Conservation (phyloP, 2,888 invertebrate species). For the Trichopria drosophilae region DNA sequence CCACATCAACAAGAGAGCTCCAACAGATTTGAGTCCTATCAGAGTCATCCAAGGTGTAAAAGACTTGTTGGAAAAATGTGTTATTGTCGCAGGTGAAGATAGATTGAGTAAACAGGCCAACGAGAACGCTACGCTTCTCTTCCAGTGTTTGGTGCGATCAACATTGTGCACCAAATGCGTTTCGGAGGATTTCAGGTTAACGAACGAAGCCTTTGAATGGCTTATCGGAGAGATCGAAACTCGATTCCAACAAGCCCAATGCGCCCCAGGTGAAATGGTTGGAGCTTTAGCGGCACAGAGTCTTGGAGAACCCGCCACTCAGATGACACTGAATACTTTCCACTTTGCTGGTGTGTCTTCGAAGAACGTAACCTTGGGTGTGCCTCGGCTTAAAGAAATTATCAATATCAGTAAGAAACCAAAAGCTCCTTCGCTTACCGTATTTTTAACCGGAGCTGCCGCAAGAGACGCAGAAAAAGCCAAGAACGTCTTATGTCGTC, state of each 20-base stretch:
- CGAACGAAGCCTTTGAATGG: constrained; percentile 98
- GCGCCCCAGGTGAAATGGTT: constrained; percentile 96
- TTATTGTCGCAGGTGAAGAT: constrained; percentile 93
- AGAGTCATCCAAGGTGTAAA: constrained; percentile 89
- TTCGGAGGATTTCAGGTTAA: constrained; percentile 91
- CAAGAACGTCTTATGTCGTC: constrained; percentile 94
- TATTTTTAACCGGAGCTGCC: constrained; percentile 93
- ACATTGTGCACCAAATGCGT: constrained; percentile 95
- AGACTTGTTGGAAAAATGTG: constrained; percentile 83
- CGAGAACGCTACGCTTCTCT: constrained; percentile 94
- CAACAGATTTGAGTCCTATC: constrained; percentile 91
- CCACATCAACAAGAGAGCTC: constrained; percentile 91
- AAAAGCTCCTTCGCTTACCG: constrained; percentile 97
- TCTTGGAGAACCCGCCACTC: constrained; percentile 98
- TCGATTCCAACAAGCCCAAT: constrained; percentile 95
- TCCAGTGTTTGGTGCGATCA: constrained; percentile 92
- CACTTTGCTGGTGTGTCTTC: constrained; percentile 99
- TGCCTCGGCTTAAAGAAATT: constrained; percentile 94
- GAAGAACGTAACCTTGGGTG: constrained; percentile 99
- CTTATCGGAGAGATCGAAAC: constrained; percentile 98
- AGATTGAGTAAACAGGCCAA: constrained; percentile 92
- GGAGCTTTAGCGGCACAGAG: constrained; percentile 98
- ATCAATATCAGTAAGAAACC: constrained; percentile 99
- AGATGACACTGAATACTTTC: constrained; percentile 99
- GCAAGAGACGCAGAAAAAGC: constrained; percentile 99